Evolutionary conservation across 2,797 vertebrate genomes (phyloP), one percentile per base, ranked within the genome.

Genomic region (Syndactyla subalaris): DNA sequence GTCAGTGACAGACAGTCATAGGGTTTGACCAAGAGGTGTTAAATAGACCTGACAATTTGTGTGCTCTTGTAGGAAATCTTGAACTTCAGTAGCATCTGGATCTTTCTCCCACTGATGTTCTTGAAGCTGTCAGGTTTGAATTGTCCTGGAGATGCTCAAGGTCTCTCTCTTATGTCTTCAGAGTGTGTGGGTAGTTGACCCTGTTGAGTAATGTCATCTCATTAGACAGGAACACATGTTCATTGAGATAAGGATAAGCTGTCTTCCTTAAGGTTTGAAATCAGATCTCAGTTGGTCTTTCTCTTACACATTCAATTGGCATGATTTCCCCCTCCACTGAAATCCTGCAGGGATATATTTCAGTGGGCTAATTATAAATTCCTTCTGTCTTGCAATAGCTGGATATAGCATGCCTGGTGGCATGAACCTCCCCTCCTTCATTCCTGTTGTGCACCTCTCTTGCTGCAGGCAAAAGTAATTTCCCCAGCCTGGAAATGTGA

Each of bases 401-500:
- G 90, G 87, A 94, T 95, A 57, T 67, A 92, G 83, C 92, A 82
- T 94, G 96, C 92, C 94, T 89, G 90, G 91, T 96, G 96, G 91
- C 94, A 77, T 72, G 88, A 96, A 80, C 59, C 76, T 95, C 84
- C 83, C 71, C 67, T 94, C 66, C 91, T 95, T 96, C 95, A 91
- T 94, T 97, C 70, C 36, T 92, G 93, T 88, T 81, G 77, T 93
- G 88, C 74, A 93, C 94, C 88, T 96, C 93, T 96, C 70, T 97
- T 95, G 96, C 97, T 97, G 88, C 92, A 97, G 97, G 97, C 96
- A 96, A 97, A 97, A 97, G 94, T 96, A 97, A 97, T 97, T 97
- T 96, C 93, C 95, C 96, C 96, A 94, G 96, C 88, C 85, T 96
- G 88, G 95, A 97, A 97, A 97, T 96, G 95, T 97, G 96, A 97